Percentiles rank a stretch among this genome's conserved stretches.
These are phyloP conservation scores for Netelia fuscicornis DNA, from an alignment of 2,888 invertebrate species.

Conservation along the genomic window DNA sequence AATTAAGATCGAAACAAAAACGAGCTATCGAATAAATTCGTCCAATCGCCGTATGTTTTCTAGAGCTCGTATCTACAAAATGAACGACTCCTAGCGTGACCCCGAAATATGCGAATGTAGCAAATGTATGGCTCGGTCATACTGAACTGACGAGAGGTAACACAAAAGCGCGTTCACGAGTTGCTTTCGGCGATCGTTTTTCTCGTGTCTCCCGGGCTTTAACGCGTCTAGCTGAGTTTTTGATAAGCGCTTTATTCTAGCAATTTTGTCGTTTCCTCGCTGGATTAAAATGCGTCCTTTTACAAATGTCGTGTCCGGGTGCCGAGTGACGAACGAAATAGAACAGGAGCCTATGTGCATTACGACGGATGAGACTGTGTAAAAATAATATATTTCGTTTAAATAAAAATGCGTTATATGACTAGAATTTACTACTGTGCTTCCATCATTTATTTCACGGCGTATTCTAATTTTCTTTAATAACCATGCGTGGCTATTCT, in stretches of 20 bases:
- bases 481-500: background rate
- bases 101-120: background rate
- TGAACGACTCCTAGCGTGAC: constrained; percentile 5
- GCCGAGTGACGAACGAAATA: constrained; percentile 25
- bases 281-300: background rate
- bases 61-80: background rate
- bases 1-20: background rate
- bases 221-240: constrained; percentile 18
- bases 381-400: too few species aligned
- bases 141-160: background rate
- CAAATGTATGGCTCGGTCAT: background rate
- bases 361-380: background rate
- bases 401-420: too few species aligned
- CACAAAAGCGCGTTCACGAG: background rate
- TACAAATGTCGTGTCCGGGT: constrained; percentile 26
- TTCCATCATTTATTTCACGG: constrained; percentile 23
- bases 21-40: constrained; percentile 16
- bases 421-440: background rate
- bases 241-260: constrained; percentile 3
- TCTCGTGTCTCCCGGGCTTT: constrained; percentile 7
- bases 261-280: constrained; percentile 27
- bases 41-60: background rate
- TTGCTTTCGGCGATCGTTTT: constrained; percentile 38
- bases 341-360: background rate
- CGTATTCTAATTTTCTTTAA: constrained; percentile 50